phyloP scores from a whole-genome alignment of 2,888 invertebrate genomes.

The Drosophila phalerata region DNA sequence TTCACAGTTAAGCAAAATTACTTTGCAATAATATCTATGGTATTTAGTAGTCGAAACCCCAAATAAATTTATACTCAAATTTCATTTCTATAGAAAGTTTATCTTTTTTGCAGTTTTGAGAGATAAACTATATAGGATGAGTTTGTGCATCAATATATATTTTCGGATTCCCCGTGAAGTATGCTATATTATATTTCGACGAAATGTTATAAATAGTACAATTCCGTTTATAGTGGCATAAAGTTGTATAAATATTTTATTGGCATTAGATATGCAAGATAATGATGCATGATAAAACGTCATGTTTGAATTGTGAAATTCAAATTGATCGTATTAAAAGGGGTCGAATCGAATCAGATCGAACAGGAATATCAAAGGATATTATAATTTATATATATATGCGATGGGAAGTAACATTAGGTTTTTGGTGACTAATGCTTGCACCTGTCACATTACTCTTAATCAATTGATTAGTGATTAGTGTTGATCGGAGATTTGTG shows the following conservation, averaged over 20 bases:
- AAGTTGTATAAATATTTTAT: conserved; percentile 1
- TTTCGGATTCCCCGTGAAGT: conserved; percentile 29
- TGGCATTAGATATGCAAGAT: conserved; percentile 6
- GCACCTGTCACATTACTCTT: background rate
- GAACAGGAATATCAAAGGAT: background rate
- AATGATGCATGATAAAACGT: conserved; percentile 11
- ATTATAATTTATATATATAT: too few species aligned
- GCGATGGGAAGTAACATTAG: too few species aligned
- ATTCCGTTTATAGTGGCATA: conserved; percentile 3
- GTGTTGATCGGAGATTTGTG: background rate
- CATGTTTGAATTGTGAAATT: conserved; percentile 33
- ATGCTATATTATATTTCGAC: conserved; percentile 31
- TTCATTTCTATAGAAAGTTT: background rate
- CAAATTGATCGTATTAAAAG: background rate
- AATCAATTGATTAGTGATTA: conserved; percentile 2
- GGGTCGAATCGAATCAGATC: background rate
- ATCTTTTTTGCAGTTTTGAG: background rate
- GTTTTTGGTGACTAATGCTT: background rate
- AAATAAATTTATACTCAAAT: background rate
- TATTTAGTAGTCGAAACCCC: background rate
- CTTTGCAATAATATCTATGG: background rate
- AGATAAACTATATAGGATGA: background rate
- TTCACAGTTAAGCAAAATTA: background rate
- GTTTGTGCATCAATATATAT: background rate
- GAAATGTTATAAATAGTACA: background rate